These are phyloP conservation scores for Drosophila seguyi DNA, from an alignment of 1,140 invertebrate species.

Conservation along the genomic window DNA sequence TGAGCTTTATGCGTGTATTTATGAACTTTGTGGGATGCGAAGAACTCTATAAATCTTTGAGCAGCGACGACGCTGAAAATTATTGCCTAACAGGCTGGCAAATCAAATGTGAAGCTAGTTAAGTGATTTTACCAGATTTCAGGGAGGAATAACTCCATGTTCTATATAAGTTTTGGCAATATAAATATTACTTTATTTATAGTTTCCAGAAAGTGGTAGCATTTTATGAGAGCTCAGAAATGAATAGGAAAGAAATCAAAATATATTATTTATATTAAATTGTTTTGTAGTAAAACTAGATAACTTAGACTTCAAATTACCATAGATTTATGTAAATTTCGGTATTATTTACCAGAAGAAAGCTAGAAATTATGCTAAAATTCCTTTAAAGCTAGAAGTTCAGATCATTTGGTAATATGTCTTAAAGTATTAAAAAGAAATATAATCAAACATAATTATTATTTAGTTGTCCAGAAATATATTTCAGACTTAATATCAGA, in stretches of 20 bases:
- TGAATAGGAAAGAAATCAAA: too few species aligned
- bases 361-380: neutral
- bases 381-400: neutral
- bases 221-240: neutral
- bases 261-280: too few species aligned
- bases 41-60: conserved; percentile 75
- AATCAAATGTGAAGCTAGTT: conserved; percentile 76
- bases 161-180: too few species aligned
- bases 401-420: neutral
- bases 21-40: conserved; percentile 49
- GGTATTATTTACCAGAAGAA: neutral
- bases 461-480: neutral
- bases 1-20: conserved; percentile 69
- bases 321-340: neutral
- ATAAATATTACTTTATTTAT: neutral
- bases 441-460: neutral
- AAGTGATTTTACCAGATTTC: conserved; percentile 17
- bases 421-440: neutral
- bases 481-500: neutral
- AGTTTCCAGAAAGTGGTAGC: too few species aligned
- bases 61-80: conserved; percentile 16
- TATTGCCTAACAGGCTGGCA: conserved; percentile 36
- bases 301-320: neutral
- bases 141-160: neutral
- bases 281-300: neutral